Evolutionary conservation across 2,888 invertebrate genomes (phyloP), one percentile per base, ranked within the genome.

Genomic region (Rhodophaea formosa): DNA sequence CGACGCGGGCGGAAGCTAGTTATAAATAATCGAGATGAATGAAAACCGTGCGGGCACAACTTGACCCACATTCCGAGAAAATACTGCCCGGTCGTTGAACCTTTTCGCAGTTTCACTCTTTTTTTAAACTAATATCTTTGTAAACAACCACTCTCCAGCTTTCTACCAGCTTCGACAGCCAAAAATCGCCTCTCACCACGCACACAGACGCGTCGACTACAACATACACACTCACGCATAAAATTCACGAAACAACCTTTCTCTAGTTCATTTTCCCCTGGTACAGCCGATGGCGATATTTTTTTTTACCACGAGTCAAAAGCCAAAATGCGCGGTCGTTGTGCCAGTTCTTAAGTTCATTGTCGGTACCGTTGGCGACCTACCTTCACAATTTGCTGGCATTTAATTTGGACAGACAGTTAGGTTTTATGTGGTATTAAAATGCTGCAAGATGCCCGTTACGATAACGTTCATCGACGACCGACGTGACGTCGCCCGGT

Each of bases 291-390:
- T 72, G 73, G 75, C 67, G 66, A 74, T 74, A 70, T 77, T 79
- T 82, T 85, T 84, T 86, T 86, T 80, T 73, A 74, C 77, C 77
- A 78, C 79, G 77, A 75, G 75, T 71, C 77, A 81, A 79, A 82
- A 79, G 79, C 77, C 78, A 80, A 80, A 79, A 80, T 77, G 65
- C 75, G 61, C 79, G 85, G 83, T 84, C 82, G 67, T 80, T 72
- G 91, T 84, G 72, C 88, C 74, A 88, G 71, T 80, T 86, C 70
- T 66, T 35, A 64, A 73, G 84, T 79, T 86, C 86, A 85, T 73
- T 83, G 85, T 67, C 82, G 80, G 72, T 88, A 88, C 89, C 91
- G 90, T 88, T 80, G 75, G 77, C 77, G 91, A 91, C 91, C 91
- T 89, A 90, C 88, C 89, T 88, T 84, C 80, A 88, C 84, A 86